A percentile compares a stretch with the other conserved stretches of the same genome.
These are phyloP conservation scores for Apotomis betuletana DNA, from an alignment of 2,888 invertebrate genomes.

Conservation along the genomic window DNA sequence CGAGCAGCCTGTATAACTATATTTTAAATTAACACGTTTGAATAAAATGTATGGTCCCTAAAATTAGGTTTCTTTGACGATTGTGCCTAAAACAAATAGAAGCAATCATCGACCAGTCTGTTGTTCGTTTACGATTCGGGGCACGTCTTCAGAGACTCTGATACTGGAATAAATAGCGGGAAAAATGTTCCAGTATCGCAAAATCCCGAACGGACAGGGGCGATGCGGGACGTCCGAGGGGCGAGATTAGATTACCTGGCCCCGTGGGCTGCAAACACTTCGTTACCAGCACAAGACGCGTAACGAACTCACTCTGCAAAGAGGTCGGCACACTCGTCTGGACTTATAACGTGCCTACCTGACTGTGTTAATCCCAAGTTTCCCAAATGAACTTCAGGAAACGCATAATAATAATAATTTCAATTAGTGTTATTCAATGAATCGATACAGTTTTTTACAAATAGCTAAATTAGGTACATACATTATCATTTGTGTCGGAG, in stretches of 20 bases:
- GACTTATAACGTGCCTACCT: slow-evolving; percentile 18
- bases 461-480: no score
- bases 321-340: slow-evolving; percentile 43
- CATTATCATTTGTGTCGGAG: no score
- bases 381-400: slow-evolving; percentile 12
- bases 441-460: no score
- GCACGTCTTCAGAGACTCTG: slow-evolving; percentile 62
- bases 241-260: slow-evolving; percentile 78
- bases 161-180: slow-evolving; percentile 75
- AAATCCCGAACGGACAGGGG: slow-evolving; percentile 37
- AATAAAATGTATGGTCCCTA: not conserved
- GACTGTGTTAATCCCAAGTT: slow-evolving; percentile 2
- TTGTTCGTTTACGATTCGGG: slow-evolving; percentile 46
- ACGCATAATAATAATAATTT: not conserved
- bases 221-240: slow-evolving; percentile 44
- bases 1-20: no score
- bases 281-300: slow-evolving; percentile 65
- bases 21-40: not conserved
- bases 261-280: slow-evolving; percentile 78
- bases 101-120: slow-evolving; percentile 40
- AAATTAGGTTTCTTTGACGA: not conserved
- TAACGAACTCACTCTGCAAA: slow-evolving; percentile 59
- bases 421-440: not conserved
- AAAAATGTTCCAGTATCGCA: slow-evolving; percentile 64
- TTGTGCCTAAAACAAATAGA: slow-evolving; percentile 8